Conservation (phyloP, 2,113 vertebrate species). For the Sinocyclocheilus anophthalmus region DNA sequence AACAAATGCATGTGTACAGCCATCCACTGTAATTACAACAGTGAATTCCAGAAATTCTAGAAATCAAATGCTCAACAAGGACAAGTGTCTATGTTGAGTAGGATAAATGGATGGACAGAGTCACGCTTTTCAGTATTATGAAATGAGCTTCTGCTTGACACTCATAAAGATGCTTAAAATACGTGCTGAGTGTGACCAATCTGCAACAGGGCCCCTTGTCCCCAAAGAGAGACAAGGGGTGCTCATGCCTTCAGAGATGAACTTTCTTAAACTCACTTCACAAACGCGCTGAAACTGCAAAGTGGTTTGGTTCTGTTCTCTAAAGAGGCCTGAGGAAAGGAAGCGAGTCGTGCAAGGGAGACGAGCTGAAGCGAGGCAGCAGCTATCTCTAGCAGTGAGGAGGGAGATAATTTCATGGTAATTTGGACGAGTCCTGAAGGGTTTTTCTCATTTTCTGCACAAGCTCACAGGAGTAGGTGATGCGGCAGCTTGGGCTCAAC, state of each 20-base stretch:
- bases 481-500: slow-evolving; percentile 67
- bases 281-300: slow-evolving; percentile 79
- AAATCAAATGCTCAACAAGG: slow-evolving; percentile 3
- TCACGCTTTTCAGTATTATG: neutral
- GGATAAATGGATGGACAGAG: neutral
- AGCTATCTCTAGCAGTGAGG: slow-evolving; percentile 78
- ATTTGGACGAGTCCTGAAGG: slow-evolving; percentile 81
- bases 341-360: slow-evolving; percentile 52
- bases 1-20: no score
- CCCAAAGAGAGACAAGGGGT: slow-evolving; percentile 57
- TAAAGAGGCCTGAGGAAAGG: slow-evolving; percentile 69
- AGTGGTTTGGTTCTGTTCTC: slow-evolving; percentile 73
- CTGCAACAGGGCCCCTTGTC: slow-evolving; percentile 57
- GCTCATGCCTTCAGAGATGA: slow-evolving; percentile 71
- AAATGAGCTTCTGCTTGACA: neutral
- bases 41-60: no score
- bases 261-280: slow-evolving; percentile 77
- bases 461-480: slow-evolving; percentile 76
- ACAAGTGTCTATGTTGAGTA: neutral
- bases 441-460: slow-evolving; percentile 73
- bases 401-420: slow-evolving; percentile 83
- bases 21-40: no score
- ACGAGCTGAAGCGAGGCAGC: slow-evolving; percentile 64
- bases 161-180: slow-evolving; percentile 41
- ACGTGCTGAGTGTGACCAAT: slow-evolving; percentile 63